Evolutionary conservation across 2,797 vertebrate genomes (phyloP).

Genomic region (Strix occidentalis): DNA sequence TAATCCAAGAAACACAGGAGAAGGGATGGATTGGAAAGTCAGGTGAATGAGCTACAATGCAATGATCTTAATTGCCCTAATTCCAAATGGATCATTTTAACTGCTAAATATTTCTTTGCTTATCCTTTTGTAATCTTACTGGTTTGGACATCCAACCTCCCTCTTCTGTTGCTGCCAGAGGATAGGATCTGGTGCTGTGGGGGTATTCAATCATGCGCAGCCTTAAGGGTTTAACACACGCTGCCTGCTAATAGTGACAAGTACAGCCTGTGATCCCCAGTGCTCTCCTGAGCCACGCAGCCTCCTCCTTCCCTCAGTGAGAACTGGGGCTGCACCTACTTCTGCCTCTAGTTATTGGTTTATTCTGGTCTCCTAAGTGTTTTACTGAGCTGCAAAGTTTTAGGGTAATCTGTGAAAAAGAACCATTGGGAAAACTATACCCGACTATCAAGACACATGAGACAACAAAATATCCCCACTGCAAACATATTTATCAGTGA

Average conservation of each 20-base stretch:
- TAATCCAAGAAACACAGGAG: background rate
- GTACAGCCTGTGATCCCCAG: background rate
- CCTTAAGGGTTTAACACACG: fast-evolving
- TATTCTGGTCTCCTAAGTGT: background rate
- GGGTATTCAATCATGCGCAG: fast-evolving
- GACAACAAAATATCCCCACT: background rate
- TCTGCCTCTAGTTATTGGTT: background rate
- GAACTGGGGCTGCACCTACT: background rate
- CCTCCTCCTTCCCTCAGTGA: background rate
- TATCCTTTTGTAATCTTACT: background rate
- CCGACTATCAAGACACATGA: background rate
- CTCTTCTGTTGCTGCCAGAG: background rate
- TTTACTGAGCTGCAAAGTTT: background rate
- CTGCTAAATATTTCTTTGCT: background rate
- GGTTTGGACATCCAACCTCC: background rate
- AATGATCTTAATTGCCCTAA: too few relatives aligned
- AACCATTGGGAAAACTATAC: background rate
- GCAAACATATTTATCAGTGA: background rate
- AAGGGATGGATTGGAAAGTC: background rate
- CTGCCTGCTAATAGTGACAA: background rate
- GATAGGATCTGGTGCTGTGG: background rate
- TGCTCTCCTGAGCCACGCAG: fast-evolving
- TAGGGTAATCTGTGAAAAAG: background rate
- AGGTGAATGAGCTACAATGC: background rate
- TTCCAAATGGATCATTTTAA: background rate